Evolutionary conservation across 2,888 invertebrate genomes (phyloP).

Genomic region (Cephus nigrinus): DNA sequence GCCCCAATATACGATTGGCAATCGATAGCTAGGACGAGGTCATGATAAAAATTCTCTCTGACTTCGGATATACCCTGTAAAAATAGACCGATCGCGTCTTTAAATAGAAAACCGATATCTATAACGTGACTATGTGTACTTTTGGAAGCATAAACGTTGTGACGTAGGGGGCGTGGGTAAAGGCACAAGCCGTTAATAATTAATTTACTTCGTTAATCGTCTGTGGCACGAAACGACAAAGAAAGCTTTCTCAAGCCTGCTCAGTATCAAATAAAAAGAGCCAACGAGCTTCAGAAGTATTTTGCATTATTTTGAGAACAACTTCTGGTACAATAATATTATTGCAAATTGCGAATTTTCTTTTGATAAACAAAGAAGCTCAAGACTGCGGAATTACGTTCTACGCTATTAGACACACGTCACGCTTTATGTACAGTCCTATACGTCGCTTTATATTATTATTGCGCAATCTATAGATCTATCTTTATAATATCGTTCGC

Average conservation of each 20-base stretch:
- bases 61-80: not conserved
- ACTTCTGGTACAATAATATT: not conserved
- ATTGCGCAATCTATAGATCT: no score
- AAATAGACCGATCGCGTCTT: not conserved
- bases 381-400: not conserved
- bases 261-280: not conserved
- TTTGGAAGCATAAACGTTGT: not conserved
- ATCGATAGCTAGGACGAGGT: not conserved
- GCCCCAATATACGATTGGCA: not conserved
- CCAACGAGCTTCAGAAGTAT: not conserved
- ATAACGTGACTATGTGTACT: not conserved
- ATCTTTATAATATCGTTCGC: not conserved
- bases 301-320: not conserved
- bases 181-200: not conserved
- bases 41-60: not conserved
- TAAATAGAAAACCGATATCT: not conserved
- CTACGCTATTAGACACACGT: not conserved
- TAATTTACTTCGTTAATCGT: not conserved
- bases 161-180: not conserved
- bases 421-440: not conserved
- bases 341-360: not conserved
- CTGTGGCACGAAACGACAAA: not conserved
- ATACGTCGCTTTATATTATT: no score
- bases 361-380: not conserved
- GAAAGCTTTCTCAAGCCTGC: not conserved